phyloP scores from a whole-genome alignment of 35 echinoderm and acorn worm species.

The Heliocidaris tuberculata region DNA sequence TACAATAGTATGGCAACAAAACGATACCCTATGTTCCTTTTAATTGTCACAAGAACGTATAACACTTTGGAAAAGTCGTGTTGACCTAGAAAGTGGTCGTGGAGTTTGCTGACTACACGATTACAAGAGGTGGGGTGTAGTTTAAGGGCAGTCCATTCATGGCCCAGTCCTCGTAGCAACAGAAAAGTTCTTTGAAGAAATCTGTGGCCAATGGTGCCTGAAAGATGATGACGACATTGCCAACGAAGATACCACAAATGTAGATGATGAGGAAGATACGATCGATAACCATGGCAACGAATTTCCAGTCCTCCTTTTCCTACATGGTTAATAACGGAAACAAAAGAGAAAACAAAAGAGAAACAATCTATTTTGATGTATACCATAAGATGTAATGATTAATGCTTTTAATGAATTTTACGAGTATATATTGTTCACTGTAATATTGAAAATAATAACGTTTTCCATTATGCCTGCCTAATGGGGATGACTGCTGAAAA shows the following conservation, averaged over 20 bases:
- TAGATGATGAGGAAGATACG: conserved; percentile 92
- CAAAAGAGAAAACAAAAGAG: neutral
- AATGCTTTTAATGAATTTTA: too few species aligned
- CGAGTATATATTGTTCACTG: too few species aligned
- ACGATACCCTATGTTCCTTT: too few species aligned
- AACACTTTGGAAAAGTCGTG: neutral
- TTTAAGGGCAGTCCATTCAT: neutral
- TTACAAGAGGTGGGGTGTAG: neutral
- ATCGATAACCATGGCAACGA: conserved; percentile 91
- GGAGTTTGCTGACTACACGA: neutral
- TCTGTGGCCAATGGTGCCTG: conserved; percentile 72
- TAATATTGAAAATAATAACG: too few species aligned
- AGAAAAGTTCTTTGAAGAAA: conserved; percentile 72
- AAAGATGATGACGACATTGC: conserved; percentile 74
- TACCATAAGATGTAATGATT: too few species aligned
- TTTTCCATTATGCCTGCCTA: too few species aligned
- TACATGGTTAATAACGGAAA: conserved; percentile 43
- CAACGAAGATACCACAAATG: conserved; percentile 63
- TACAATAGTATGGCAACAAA: too few species aligned
- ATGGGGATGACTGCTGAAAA: too few species aligned
- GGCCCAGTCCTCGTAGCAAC: conserved; percentile 46
- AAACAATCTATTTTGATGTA: too few species aligned
- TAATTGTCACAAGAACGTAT: too few species aligned
- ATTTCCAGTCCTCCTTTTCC: conserved; percentile 94
- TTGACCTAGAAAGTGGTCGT: neutral